Conservation (phyloP, 2,888 invertebrate species). For the Melinaea marsaeus region DNA sequence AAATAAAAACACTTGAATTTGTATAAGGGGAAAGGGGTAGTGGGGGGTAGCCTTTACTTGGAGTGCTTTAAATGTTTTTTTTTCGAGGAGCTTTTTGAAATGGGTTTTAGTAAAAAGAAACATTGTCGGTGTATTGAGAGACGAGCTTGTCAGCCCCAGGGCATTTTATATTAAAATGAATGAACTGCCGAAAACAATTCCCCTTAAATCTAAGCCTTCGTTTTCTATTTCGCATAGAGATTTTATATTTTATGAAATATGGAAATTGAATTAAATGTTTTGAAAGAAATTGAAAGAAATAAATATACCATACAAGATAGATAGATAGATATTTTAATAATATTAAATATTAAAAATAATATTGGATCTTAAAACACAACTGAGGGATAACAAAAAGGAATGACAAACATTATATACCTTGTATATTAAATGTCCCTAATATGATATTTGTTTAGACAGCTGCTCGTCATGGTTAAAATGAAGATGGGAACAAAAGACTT, state of each 20-base stretch:
- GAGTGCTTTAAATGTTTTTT: background rate
- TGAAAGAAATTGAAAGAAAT: background rate
- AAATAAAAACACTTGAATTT: too few relatives aligned
- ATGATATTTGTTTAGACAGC: background rate
- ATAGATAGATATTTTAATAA: background rate
- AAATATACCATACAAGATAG: background rate
- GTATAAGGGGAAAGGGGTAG: too few relatives aligned
- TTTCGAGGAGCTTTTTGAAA: background rate
- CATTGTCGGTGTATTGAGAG: conserved; percentile 12
- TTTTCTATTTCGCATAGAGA: background rate
- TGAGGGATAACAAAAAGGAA: too few relatives aligned
- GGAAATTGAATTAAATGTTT: background rate
- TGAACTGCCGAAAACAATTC: conserved; percentile 14
- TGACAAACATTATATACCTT: too few relatives aligned
- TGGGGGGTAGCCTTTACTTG: too few relatives aligned
- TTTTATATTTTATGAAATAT: background rate
- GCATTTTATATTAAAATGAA: conserved; percentile 17
- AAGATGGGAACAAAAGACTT: background rate
- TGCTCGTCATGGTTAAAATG: background rate
- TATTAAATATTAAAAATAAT: background rate
- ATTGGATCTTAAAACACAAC: too few relatives aligned
- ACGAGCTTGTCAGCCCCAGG: conserved; percentile 18
- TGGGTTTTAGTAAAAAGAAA: background rate
- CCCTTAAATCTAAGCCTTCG: background rate
- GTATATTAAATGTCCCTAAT: too few relatives aligned